A percentile compares a stretch with the other conserved stretches of the same genome.
Conservation (phyloP, 1,140 invertebrate genomes). For the Pogonus chalceus region DNA sequence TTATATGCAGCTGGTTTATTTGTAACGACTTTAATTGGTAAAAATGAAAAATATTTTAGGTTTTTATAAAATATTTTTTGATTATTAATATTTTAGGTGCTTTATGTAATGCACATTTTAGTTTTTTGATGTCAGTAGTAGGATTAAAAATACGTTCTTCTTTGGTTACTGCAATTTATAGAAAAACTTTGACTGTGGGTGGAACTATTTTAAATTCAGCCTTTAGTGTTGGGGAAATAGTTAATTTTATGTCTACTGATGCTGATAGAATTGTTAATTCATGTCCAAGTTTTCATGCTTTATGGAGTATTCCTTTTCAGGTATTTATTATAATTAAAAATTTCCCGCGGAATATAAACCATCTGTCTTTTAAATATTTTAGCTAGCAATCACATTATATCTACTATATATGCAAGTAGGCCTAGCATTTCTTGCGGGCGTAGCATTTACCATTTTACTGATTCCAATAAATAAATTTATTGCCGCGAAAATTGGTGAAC, state of each 20-base stretch:
- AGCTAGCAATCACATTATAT: conserved; percentile 72
- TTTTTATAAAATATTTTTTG: conserved; percentile 6
- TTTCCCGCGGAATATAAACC: too few species aligned
- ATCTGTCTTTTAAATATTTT: too few species aligned
- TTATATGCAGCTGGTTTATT: conserved; percentile 68
- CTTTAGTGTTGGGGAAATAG: conserved; percentile 76
- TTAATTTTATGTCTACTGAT: conserved; percentile 97
- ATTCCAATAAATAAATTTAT: conserved; percentile 92
- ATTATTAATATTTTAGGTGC: conserved; percentile 43
- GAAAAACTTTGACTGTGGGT: conserved; percentile 63
- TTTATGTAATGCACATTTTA: conserved; percentile 79
- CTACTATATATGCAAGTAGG: conserved; percentile 83
- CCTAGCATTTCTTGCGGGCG: conserved; percentile 79
- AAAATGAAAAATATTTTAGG: conserved; percentile 16
- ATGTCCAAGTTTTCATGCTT: conserved; percentile 88
- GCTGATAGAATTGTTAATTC: conserved; percentile 91
- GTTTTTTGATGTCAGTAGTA: conserved; percentile 75
- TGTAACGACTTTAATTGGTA: conserved; percentile 52
- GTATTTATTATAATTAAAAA: too few species aligned
- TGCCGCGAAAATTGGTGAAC: conserved; percentile 78
- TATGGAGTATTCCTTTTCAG: conserved; percentile 95
- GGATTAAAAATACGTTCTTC: conserved; percentile 78
- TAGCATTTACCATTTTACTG: conserved; percentile 74
- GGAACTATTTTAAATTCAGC: conserved; percentile 41
- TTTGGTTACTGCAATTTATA: conserved; percentile 75